Evolutionary conservation across 30 jellyfish, hydroid and myxozoan genomes (phyloP).

Genomic region (Haliclystus octoradiatus): DNA sequence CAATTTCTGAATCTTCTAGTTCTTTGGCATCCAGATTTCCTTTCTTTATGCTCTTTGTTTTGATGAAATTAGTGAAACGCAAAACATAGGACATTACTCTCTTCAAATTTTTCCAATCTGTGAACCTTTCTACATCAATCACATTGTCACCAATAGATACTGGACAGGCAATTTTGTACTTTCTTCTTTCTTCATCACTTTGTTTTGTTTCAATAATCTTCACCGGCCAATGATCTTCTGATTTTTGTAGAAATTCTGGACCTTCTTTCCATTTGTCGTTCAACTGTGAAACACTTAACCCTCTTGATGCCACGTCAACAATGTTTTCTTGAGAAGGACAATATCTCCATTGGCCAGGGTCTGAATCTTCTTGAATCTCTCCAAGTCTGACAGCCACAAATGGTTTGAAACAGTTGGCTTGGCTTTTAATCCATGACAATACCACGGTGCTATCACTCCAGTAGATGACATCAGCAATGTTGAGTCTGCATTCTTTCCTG

Average conservation of each 20-base stretch:
- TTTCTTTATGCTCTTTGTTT: no score
- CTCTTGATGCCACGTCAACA: constrained; percentile 12
- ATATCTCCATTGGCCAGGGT: constrained; percentile 45
- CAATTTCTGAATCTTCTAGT: no score
- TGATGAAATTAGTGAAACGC: no score
- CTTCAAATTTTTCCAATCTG: no score
- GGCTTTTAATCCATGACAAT: constrained; percentile 33
- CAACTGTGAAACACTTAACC: constrained; percentile 20
- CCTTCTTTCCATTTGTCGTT: constrained; percentile 55
- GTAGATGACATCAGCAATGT: constrained; percentile 26
- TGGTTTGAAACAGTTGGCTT: constrained; percentile 19
- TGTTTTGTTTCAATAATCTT: no score
- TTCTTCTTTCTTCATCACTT: no score
- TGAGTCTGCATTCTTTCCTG: constrained; percentile 2
- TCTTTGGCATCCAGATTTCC: no score
- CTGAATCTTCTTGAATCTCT: constrained; percentile 15
- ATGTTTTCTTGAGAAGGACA: constrained; percentile 18
- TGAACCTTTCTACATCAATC: no score
- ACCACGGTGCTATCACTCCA: constrained; percentile 28
- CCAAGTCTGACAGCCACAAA: constrained; percentile 34
- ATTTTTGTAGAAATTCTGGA: constrained; percentile 59
- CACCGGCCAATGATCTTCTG: no score
- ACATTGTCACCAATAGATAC: no score
- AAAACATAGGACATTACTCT: no score
- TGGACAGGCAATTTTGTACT: no score